These are phyloP conservation scores for Nephrocerus scutellatus DNA, from an alignment of 2,888 invertebrate species.

Conservation along the genomic window DNA sequence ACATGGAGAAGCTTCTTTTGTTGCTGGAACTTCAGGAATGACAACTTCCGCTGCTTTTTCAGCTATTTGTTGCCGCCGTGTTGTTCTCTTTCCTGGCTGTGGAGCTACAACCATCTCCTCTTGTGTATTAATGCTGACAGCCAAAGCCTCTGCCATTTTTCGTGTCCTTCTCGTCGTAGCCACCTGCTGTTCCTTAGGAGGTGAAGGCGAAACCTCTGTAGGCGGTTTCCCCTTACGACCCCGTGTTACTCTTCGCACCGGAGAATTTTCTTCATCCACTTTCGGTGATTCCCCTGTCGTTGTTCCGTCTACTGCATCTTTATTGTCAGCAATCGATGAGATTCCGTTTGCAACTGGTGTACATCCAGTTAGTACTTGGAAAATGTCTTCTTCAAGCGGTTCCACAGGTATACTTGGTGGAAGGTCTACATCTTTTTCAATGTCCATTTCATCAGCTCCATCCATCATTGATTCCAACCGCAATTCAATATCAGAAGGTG, in stretches of 20 bases:
- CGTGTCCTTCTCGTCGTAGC: background rate
- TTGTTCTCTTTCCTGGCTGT: conserved; percentile 21
- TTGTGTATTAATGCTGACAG: no score
- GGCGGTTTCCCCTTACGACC: conserved; percentile 26
- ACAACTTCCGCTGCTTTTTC: no score
- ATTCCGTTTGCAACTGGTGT: conserved; percentile 5
- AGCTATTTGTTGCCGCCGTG: conserved; percentile 26
- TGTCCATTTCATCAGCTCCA: conserved; percentile 29
- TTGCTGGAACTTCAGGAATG: no score
- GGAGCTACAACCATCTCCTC: no score
- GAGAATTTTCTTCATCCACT: conserved; percentile 16
- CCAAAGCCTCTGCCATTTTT: no score
- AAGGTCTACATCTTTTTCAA: conserved; percentile 25
- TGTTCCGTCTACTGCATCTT: conserved; percentile 4
- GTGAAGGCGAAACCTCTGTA: conserved; percentile 14
- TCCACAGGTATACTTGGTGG: conserved; percentile 20
- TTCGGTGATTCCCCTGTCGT: conserved; percentile 1
- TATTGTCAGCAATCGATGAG: no score
- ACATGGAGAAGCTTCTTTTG: no score
- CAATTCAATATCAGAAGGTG: conserved; percentile 46
- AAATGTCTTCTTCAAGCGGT: conserved; percentile 40
- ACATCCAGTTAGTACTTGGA: conserved; percentile 36
- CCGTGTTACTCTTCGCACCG: conserved; percentile 30
- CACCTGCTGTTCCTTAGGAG: background rate
- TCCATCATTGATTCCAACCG: conserved; percentile 47